Base-by-base conservation (phyloP, 2,888 invertebrate species). In the Therioaphis trifolii region DNA sequence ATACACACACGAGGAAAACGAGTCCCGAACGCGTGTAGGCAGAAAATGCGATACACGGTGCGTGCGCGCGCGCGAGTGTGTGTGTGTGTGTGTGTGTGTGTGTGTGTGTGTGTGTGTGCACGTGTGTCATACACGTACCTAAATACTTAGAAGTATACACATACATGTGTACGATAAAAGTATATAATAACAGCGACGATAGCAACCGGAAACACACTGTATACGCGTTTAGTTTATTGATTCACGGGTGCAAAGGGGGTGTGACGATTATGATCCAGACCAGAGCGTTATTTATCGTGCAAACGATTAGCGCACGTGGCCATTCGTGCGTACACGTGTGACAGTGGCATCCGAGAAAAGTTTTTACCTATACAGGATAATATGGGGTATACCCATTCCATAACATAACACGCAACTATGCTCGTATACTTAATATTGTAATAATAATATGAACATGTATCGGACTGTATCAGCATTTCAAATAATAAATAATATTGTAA, bases 201-300 rank as follows among this genome's bases (percentile, higher is more conserved):
- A 21, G 21, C 55, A 9, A 55, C 21, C n/a, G 55, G 55, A 55
- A 55, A n/a, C n/a, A 7, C 49, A 49, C 18, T 49, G 9, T 24
- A 24, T 21, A 24, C 9, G 3, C 24, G 24, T 14, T 24, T 61
- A 27, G 12, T 24, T 61, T 61, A 61, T 61, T n/a, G 61, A 61
- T 61, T 61, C 14, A n/a, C 61, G 27, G 61, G 61, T 61, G 61
- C 27, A 27, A 61, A n/a, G 14, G 24, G 61, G 61, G 61, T 61
- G 61, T 3, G 12, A 61, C 27, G 61, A 58, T 58, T 58, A 58
- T 24, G 24, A 61, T 27, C 27, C 12, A n/a, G 61, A 27, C 27
- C 24, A 11, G 12, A 21, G 7, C 52, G 24, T 27, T 15, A 3
- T 24, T 61, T 61, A 61, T 27, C 27, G 61, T 7, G 21, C 27